Conservation (phyloP, 2,888 invertebrate genomes). For the Liodrosophila aerea region DNA sequence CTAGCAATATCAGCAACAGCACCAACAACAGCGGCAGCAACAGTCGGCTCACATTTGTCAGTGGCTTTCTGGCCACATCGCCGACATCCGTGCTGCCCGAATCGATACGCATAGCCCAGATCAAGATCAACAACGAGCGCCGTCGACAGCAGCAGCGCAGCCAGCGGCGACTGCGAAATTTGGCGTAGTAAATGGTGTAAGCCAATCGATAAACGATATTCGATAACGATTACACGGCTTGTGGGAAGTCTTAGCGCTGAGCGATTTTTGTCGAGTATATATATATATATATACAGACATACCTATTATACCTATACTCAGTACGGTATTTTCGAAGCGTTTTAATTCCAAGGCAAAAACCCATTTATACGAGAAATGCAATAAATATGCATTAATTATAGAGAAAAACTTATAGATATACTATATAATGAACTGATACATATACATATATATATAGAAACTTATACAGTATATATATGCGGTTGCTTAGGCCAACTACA, state of each 20-base stretch:
- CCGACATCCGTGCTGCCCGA: slow-evolving; percentile 78
- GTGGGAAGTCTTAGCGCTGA: background rate
- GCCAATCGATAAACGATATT: slow-evolving; percentile 38
- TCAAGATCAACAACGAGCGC: slow-evolving; percentile 78
- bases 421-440: slow-evolving; percentile 73
- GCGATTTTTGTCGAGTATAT: slow-evolving; percentile 14
- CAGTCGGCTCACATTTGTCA: slow-evolving; percentile 71
- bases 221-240: no score
- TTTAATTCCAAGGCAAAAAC: slow-evolving; percentile 29
- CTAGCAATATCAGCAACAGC: slow-evolving; percentile 39
- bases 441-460: slow-evolving; percentile 57
- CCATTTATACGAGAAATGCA: slow-evolving; percentile 3
- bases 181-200: slow-evolving; percentile 63
- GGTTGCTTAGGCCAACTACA: slow-evolving; percentile 54
- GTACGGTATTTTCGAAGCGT: slow-evolving; percentile 50
- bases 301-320: slow-evolving; percentile 45
- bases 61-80: slow-evolving; percentile 78
- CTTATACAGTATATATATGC: slow-evolving; percentile 28
- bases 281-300: slow-evolving; percentile 8
- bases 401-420: slow-evolving; percentile 49
- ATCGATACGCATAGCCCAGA: slow-evolving; percentile 79
- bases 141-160: slow-evolving; percentile 58
- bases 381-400: slow-evolving; percentile 40
- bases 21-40: slow-evolving; percentile 43
- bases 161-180: slow-evolving; percentile 53